phyloP scores from a whole-genome alignment of 1,140 invertebrate genomes.

The Phymastichus coffea region DNA sequence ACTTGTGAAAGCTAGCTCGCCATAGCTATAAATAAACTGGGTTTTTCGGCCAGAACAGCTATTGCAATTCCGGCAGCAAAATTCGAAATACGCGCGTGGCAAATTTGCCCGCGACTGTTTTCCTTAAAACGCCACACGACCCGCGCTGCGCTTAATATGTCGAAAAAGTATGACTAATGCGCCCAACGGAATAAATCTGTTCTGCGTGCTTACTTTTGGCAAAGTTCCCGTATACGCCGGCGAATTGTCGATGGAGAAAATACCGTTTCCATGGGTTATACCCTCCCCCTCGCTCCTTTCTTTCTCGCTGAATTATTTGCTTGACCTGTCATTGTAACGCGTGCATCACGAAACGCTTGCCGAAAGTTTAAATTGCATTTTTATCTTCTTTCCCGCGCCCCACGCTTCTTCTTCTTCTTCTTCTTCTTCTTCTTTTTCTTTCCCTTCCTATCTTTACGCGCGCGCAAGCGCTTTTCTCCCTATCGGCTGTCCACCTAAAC shows the following conservation, averaged over 20 bases:
- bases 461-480: too few relatives aligned
- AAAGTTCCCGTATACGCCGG: conserved; percentile 34
- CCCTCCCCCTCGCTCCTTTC: too few relatives aligned
- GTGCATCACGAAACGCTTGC: conserved; percentile 22
- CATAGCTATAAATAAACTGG: background rate
- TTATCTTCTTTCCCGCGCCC: conserved; percentile 16
- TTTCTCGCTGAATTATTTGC: conserved; percentile 30
- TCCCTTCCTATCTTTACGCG: background rate
- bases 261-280: conserved; percentile 29
- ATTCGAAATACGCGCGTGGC: conserved; percentile 14
- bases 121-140: conserved; percentile 15
- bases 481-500: too few relatives aligned
- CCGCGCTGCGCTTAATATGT: conserved; percentile 26
- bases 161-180: conserved; percentile 39
- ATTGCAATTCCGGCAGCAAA: conserved; percentile 10
- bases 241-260: conserved; percentile 36
- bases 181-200: conserved; percentile 41
- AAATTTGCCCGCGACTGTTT: conserved; percentile 17
- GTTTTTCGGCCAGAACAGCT: too few relatives aligned
- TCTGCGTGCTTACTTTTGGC: conserved; percentile 41
- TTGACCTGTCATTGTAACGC: conserved; percentile 27
- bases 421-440: background rate
- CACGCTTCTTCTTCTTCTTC: background rate
- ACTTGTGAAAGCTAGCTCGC: background rate
- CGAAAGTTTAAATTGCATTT: conserved; percentile 27